Percentiles rank a stretch among this genome's conserved stretches.
Evolutionary conservation across 2,113 vertebrate species (phyloP).

Genomic region (Cebidichthys violaceus): DNA sequence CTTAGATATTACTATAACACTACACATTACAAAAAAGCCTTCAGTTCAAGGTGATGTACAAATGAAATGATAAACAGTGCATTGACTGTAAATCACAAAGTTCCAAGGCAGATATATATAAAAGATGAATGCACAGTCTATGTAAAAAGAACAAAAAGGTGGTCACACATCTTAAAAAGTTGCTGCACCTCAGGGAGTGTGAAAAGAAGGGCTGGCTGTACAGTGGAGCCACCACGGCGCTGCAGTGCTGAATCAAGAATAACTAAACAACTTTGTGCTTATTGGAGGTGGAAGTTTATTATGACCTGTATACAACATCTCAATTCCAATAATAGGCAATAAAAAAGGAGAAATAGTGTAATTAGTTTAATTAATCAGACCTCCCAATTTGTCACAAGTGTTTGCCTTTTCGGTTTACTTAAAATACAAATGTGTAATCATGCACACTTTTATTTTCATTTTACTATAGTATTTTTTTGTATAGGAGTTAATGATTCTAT

Average conservation of each 20-base stretch:
- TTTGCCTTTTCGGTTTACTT: constrained; percentile 1
- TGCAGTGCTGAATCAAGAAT: constrained; percentile 41
- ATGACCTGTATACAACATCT: constrained; percentile 7
- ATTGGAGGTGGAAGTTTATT: constrained; percentile 12
- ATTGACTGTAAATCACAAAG: background rate
- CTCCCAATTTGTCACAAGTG: constrained; percentile 8
- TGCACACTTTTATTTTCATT: constrained; percentile 13
- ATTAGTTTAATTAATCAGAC: constrained; percentile 9
- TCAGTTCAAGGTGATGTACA: background rate
- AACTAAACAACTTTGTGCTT: constrained; percentile 30
- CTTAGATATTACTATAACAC: background rate
- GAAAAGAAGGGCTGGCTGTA: constrained; percentile 25
- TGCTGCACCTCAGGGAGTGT: constrained; percentile 38
- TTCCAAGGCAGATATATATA: constrained; percentile 9
- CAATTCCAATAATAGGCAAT: constrained; percentile 4
- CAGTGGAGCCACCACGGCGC: background rate
- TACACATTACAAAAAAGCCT: background rate
- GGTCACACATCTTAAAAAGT: constrained; percentile 35
- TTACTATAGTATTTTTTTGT: background rate
- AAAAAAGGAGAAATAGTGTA: constrained; percentile 2
- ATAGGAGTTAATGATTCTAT: constrained; percentile 15
- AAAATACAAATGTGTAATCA: background rate
- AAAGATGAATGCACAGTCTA: constrained; percentile 2
- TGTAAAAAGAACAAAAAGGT: constrained; percentile 9
- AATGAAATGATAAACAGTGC: background rate